Evolutionary conservation across 2,113 vertebrate genomes (phyloP).

Genomic region (Austrofundulus limnaeus): DNA sequence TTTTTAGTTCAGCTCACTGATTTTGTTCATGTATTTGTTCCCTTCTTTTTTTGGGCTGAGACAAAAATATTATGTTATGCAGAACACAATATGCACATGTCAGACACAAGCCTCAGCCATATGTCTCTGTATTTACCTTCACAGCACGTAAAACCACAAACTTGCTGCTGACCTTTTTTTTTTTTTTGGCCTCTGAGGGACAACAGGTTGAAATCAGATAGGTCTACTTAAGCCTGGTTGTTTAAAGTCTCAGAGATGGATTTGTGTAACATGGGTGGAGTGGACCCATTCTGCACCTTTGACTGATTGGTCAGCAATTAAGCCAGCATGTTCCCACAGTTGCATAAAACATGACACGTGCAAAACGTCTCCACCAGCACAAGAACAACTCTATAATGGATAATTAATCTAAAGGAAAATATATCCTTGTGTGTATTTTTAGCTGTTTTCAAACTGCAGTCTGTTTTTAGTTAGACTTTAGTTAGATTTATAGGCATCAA

Average conservation of each 20-base stretch:
- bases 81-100: neutral
- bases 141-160: constrained; percentile 32
- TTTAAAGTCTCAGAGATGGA: constrained; percentile 33
- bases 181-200: constrained; percentile 45
- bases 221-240: constrained; percentile 66
- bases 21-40: neutral
- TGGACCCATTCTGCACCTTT: constrained; percentile 14
- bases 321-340: constrained; percentile 55
- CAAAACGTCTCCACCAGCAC: constrained; percentile 14
- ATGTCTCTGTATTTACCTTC: constrained; percentile 36
- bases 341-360: constrained; percentile 48
- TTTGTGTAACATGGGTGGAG: constrained; percentile 58
- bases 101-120: neutral
- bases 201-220: constrained; percentile 66
- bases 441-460: too few relatives aligned
- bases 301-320: constrained; percentile 54
- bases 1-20: constrained; percentile 9
- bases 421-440: too few relatives aligned
- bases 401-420: too few relatives aligned
- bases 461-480: too few relatives aligned
- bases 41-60: neutral
- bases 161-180: constrained; percentile 55
- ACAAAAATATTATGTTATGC: neutral
- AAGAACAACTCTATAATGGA: neutral
- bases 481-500: too few relatives aligned